Evolutionary conservation across 2,797 vertebrate genomes (phyloP).

Genomic region (Bradypodion ventrale): DNA sequence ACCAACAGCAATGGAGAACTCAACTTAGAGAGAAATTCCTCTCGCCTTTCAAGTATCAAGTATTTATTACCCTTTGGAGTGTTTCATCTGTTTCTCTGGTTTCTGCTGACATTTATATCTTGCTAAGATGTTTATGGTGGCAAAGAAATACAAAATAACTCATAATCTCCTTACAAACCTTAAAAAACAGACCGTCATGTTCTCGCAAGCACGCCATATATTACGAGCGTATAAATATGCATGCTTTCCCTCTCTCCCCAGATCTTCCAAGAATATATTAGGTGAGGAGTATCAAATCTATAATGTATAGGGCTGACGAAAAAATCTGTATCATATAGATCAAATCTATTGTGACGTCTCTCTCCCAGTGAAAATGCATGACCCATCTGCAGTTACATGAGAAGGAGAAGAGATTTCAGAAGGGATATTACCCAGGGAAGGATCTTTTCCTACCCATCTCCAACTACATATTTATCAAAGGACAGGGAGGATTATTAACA

Average conservation of each 20-base stretch:
- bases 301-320: slow-evolving; percentile 18
- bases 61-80: slow-evolving; percentile 54
- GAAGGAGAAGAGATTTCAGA: slow-evolving; percentile 3
- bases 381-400: slow-evolving; percentile 17
- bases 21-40: slow-evolving; percentile 38
- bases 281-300: slow-evolving; percentile 22
- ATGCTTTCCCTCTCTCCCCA: background rate
- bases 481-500: background rate
- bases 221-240: background rate
- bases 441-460: background rate
- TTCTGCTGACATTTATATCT: slow-evolving; percentile 59
- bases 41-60: slow-evolving; percentile 33
- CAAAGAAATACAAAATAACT: slow-evolving; percentile 42
- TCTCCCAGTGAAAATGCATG: slow-evolving; percentile 17
- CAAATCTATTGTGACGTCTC: slow-evolving; percentile 22
- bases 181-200: slow-evolving; percentile 29
- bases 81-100: slow-evolving; percentile 48
- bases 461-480: background rate
- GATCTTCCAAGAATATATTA: slow-evolving; percentile 18
- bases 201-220: background rate
- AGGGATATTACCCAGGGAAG: background rate
- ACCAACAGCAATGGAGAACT: slow-evolving; percentile 32
- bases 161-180: slow-evolving; percentile 25
- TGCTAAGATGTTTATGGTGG: slow-evolving; percentile 52
- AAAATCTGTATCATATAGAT: slow-evolving; percentile 27